These are phyloP conservation scores for Mormoops blainvillei DNA, from an alignment of 2,113 vertebrate species.

Conservation along the genomic window DNA sequence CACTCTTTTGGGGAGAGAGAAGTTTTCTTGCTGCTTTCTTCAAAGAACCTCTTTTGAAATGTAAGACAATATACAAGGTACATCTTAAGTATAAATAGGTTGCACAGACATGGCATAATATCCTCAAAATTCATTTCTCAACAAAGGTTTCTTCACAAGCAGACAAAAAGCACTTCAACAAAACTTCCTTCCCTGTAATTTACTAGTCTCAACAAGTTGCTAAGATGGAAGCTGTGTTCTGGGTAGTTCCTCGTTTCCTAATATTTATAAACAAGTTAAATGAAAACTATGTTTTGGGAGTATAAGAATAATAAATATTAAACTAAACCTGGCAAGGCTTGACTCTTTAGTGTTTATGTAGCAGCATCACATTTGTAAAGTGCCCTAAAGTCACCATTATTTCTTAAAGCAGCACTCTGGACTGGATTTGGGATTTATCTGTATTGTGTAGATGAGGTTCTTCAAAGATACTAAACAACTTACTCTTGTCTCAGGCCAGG, in stretches of 20 bases:
- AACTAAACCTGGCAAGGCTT: not conserved
- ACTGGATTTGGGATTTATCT: not conserved
- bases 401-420: not conserved
- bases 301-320: not conserved
- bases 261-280: not conserved
- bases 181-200: slow-evolving; percentile 31
- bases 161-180: slow-evolving; percentile 26
- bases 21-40: not conserved
- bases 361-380: not conserved
- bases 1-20: not conserved
- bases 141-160: not conserved
- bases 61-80: not conserved
- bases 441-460: not conserved
- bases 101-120: not conserved
- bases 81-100: not conserved
- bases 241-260: slow-evolving; percentile 35
- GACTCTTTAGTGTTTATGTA: not conserved
- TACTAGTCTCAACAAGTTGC: not conserved
- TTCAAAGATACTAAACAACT: not conserved
- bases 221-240: not conserved
- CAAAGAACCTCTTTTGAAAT: not conserved
- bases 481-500: not conserved
- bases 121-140: slow-evolving; percentile 40
- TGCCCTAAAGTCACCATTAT: not conserved
- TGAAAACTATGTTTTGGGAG: not conserved